Base-by-base conservation (phyloP, 2,797 vertebrate genomes). In the Scolopax rusticola region DNA sequence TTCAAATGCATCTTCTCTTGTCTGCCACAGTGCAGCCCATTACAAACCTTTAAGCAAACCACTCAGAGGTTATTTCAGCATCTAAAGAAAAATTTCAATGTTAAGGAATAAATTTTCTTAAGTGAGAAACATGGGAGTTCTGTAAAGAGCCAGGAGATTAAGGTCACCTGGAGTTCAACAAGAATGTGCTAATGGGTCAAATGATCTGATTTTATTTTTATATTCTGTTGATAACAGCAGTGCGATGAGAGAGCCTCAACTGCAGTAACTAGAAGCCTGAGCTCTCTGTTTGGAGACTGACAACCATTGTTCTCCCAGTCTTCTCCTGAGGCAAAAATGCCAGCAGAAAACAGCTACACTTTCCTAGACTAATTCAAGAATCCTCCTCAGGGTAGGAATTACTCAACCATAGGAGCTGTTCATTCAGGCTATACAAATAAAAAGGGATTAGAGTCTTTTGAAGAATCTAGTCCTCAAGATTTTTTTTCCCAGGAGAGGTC, bases 391-490 rank as follows among this genome's bases (percentile, higher is more conserved):
- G 95, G 94, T 38, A 96, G 30, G 87, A 96, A 93, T 92, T 93
- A 94, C 30, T 96, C 77, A 95, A 69, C 73, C 69, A 48, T 47
- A 91, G 84, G 64, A 94, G 93, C 45, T 92, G 92, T 89, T 96
- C 95, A 94, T 80, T 88, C 90, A 95, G 77, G 93, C 65, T 96
- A 90, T 64, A 88, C 83, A 96, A 96, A 95, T 77, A 79, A 95
- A 95, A 97, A 95, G 50, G 63, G 54, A 88, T 95, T 96, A 87
- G 40, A 19, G 78, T 80, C 86, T 97, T 95, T 91, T 91, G 95
- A 96, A 95, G 91, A 96, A 89, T 89, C 88, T 95, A 57, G 68
- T 80, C 87, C 92, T 96, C 95, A 89, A 95, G 98, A 97, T 95
- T 96, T 97, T 97, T 97, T 79, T 87, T 88, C 92, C 68, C 78